Conservation (phyloP, 2,888 invertebrate species). For the Harmothoe impar region DNA sequence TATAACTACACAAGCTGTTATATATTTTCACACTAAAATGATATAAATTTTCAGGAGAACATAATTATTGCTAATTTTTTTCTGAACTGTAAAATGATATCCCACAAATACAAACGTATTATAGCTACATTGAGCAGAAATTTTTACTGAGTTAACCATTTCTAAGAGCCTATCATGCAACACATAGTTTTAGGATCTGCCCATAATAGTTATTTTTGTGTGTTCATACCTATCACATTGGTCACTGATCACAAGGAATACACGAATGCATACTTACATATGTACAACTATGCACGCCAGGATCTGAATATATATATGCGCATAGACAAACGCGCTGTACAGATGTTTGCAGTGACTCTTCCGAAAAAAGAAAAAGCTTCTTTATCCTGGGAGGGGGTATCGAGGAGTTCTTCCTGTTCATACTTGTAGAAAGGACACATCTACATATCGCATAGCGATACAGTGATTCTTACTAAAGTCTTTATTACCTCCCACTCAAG, state of each 20-base stretch:
- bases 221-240: conserved; percentile 40
- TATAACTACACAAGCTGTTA: too few relatives aligned
- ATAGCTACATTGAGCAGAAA: not conserved
- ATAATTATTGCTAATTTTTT: too few relatives aligned
- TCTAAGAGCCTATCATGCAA: not conserved
- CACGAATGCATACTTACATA: conserved; percentile 55
- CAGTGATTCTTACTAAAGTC: conserved; percentile 5
- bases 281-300: conserved; percentile 51
- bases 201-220: not conserved
- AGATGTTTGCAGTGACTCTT: conserved; percentile 17
- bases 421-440: not conserved
- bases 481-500: not conserved
- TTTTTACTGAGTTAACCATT: not conserved
- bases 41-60: too few relatives aligned
- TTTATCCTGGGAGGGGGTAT: not conserved
- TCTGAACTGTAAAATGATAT: too few relatives aligned
- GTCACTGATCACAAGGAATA: conserved; percentile 56
- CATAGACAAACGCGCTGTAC: conserved; percentile 4
- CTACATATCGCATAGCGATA: conserved; percentile 37
- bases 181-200: too few relatives aligned
- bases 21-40: too few relatives aligned
- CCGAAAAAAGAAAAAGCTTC: not conserved
- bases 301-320: not conserved
- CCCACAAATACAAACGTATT: conserved; percentile 1
- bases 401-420: not conserved